A percentile compares a stretch with the other conserved stretches of the same genome.
Conservation (phyloP, 2,113 vertebrate species). For the Otus sunia region DNA sequence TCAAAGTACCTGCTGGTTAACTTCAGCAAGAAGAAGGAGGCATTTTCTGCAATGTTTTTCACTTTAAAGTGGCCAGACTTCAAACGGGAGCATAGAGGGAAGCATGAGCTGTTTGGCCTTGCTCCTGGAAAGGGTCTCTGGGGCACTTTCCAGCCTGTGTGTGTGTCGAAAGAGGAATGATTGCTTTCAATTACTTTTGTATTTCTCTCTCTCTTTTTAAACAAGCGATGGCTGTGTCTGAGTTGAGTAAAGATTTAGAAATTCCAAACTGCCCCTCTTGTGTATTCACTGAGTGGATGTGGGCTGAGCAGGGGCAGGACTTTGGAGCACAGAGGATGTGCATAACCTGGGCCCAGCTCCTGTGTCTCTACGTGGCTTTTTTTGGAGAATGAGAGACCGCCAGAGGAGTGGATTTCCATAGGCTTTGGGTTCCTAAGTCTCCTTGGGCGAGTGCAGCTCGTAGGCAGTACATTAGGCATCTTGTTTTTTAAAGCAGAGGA, state of each 20-base stretch:
- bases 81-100: background rate
- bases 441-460: background rate
- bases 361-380: background rate
- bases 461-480: background rate
- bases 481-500: background rate
- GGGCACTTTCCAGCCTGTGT: background rate
- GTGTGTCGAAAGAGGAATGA: background rate
- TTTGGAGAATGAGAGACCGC: background rate
- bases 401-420: background rate
- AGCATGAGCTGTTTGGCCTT: background rate
- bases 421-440: background rate
- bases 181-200: slow-evolving; percentile 17
- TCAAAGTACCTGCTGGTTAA: background rate
- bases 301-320: background rate
- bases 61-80: background rate
- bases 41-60: background rate
- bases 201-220: background rate
- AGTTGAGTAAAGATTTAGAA: slow-evolving; percentile 7
- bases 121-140: background rate
- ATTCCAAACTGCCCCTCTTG: background rate
- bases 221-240: background rate
- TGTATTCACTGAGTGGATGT: background rate
- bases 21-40: background rate
- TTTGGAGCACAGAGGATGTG: background rate
- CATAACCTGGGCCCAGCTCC: background rate